phyloP scores from a whole-genome alignment of 2,797 vertebrate species.

The Thunnus albacares region DNA sequence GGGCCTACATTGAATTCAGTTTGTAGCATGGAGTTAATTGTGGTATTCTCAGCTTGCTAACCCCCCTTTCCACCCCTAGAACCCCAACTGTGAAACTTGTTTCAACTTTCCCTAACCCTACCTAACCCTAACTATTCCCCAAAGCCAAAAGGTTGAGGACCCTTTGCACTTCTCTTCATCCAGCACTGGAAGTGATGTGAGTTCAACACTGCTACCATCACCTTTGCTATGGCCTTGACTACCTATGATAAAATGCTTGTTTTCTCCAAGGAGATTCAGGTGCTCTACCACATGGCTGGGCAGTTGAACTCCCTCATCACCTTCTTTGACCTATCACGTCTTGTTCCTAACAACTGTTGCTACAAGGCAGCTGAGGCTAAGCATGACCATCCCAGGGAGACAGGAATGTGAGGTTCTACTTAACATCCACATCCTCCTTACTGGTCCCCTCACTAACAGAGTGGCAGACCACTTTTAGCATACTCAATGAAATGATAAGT shows the following conservation, averaged over 20 bases:
- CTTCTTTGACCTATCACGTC: background rate
- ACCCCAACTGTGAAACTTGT: conserved; percentile 9
- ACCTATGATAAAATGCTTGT: background rate
- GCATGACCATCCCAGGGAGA: conserved; percentile 16
- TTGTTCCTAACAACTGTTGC: conserved; percentile 22
- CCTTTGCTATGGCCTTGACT: background rate
- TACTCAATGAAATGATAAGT: conserved; percentile 23
- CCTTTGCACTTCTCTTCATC: background rate
- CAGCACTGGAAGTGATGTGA: background rate
- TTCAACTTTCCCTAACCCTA: background rate
- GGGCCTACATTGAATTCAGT: background rate
- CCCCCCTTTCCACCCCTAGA: background rate
- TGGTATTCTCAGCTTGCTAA: conserved; percentile 4
- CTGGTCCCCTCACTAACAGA: background rate
- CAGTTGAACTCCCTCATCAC: conserved; percentile 2
- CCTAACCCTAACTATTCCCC: conserved; percentile 19
- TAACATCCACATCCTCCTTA: background rate
- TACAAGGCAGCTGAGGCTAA: conserved; percentile 2
- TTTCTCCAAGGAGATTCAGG: background rate
- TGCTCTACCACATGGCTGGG: background rate
- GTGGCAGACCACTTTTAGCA: background rate
- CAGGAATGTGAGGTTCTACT: background rate
- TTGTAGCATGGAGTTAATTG: background rate
- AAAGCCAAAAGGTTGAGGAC: background rate
- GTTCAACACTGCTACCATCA: background rate